Percentiles rank a stretch among this genome's conserved stretches.
Conservation (phyloP, 1,140 invertebrate genomes). For the Anastatus disparis region DNA sequence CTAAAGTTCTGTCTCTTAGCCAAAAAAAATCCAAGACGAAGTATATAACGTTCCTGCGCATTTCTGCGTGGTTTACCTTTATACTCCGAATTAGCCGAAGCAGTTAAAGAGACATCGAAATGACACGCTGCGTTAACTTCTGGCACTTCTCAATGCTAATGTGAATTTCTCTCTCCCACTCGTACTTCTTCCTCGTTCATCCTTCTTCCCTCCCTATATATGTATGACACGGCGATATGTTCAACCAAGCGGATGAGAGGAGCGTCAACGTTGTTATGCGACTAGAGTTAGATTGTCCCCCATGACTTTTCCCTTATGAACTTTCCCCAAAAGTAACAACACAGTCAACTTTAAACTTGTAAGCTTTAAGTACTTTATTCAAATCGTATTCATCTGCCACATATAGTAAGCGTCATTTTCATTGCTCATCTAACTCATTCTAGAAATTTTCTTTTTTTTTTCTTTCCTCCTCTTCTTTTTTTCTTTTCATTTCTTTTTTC, state of each 20-base stretch:
- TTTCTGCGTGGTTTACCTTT: slow-evolving; percentile 39
- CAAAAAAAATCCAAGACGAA: too few relatives aligned
- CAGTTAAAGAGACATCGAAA: slow-evolving; percentile 61
- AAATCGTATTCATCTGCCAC: slow-evolving; percentile 49
- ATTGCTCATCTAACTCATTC: too few relatives aligned
- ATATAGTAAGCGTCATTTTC: too few relatives aligned
- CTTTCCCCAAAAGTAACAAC: too few relatives aligned
- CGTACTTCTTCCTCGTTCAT: slow-evolving; percentile 39
- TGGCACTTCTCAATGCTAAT: slow-evolving; percentile 61
- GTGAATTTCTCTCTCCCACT: too few relatives aligned
- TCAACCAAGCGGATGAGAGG: slow-evolving; percentile 43
- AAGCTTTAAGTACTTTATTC: slow-evolving; percentile 48
- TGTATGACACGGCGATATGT: too few relatives aligned
- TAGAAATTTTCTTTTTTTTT: too few relatives aligned
- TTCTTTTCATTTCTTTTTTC: neutral
- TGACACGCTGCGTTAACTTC: slow-evolving; percentile 61
- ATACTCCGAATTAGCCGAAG: slow-evolving; percentile 45
- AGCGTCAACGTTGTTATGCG: slow-evolving; percentile 51
- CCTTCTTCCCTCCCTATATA: neutral
- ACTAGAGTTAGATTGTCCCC: slow-evolving; percentile 54
- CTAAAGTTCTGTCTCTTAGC: too few relatives aligned
- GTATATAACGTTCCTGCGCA: too few relatives aligned
- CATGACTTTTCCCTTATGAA: slow-evolving; percentile 54
- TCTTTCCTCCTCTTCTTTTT: slow-evolving; percentile 5
- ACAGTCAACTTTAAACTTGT: slow-evolving; percentile 42